Evolutionary conservation across 2,888 invertebrate genomes (phyloP), one percentile per base, ranked within the genome.

Genomic region (Elegia similella): DNA sequence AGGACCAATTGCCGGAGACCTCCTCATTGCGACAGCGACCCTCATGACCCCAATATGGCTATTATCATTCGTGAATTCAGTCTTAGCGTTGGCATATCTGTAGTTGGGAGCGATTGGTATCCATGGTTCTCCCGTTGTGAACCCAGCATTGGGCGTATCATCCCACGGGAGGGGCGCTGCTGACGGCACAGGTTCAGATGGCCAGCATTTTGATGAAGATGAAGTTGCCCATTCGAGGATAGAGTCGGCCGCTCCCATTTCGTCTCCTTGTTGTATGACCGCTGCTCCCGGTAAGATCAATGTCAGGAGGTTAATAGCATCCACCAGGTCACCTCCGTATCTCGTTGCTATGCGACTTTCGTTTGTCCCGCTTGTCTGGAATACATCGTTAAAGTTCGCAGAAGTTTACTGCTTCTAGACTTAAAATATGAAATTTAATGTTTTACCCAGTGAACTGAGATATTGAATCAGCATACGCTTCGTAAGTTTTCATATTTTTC

Each of bases 241-340:
- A 87, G 95, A 77, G 58, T 90, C 90, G 0, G 84, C 83, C 0
- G 78, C 75, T 0, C 95, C 96, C 1, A 96, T 92, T 70, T 96
- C 96, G 66, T 96, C 96, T 10, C 96, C 97, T 78, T 97, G 96
- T 75, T 97, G 96, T 17, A 95, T 94, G 29, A 96, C 89, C 0
- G 94, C 92, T 0, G 95, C 93, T 17, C 97, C 97, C 0, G 96
- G 96, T 23, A 98, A 82, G 0, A 94, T 85, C 42, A 96, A 84
- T 2, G 93, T 88, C 52, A 97, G 81, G 66, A 96, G 93, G 77
- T 95, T 95, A 23, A 96, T 78, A 0, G 94, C 93, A 62, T 96
- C 95, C 0, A 95, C 93, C 68, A 95, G 92, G 57, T 94, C 93
- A 1, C 79, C 81, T 1, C 95, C 95, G 58, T 93, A 90, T 2